Evolutionary conservation across 2,888 invertebrate species (phyloP).

Genomic region (Harpagoxenus sublaevis): DNA sequence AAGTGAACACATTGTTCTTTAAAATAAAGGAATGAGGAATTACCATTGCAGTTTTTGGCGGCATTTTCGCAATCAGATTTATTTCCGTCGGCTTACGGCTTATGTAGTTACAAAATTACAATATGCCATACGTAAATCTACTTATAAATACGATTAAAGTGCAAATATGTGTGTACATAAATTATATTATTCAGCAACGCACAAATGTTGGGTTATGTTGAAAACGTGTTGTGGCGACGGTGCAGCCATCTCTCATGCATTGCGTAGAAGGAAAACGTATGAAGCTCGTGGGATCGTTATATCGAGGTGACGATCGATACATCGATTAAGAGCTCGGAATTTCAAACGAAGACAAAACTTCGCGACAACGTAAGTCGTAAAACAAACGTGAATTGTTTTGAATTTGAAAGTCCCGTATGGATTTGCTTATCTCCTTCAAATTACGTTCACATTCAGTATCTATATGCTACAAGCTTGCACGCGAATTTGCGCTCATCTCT

Average conservation of each 20-base stretch:
- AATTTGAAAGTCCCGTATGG: not conserved
- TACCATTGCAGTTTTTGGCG: conserved; percentile 64
- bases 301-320: not conserved
- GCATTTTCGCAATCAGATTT: conserved; percentile 58
- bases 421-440: not conserved
- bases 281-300: too few relatives aligned
- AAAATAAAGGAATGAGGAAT: not conserved
- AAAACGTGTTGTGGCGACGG: not conserved
- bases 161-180: not conserved
- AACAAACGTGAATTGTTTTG: not conserved
- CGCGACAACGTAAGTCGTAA: not conserved
- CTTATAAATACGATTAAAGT: not conserved
- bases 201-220: conserved; percentile 4
- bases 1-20: not conserved
- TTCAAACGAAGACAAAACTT: not conserved
- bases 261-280: not conserved
- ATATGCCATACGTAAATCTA: conserved; percentile 5
- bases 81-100: not conserved
- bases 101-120: conserved; percentile 20
- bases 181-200: not conserved
- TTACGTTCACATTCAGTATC: not conserved
- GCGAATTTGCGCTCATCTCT: not conserved
- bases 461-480: not conserved
- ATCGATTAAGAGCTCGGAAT: not conserved
- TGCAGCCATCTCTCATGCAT: not conserved